phyloP scores from a whole-genome alignment of 2,113 vertebrate species.

The human (Homo sapiens) region GRCh38 chr20:10619501-10620000 shows the following conservation, averaged over 20 bases:
- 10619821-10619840: conserved; percentile 76
- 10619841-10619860: conserved; percentile 48
- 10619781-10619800: conserved; percentile 70
- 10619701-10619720: conserved; percentile 88
- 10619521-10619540: conserved; percentile 79
- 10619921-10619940: conserved; percentile 33
- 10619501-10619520: conserved; percentile 65
- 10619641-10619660: conserved; percentile 92
- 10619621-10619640: conserved; percentile 92
- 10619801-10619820: conserved; percentile 63
- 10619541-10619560: conserved; percentile 86
- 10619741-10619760: conserved; percentile 89
- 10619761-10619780: conserved; percentile 87
- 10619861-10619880: neutral
- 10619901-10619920: conserved; percentile 8
- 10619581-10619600: conserved; percentile 91
- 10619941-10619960: neutral
- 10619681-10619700: conserved; percentile 89
- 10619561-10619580: conserved; percentile 87
- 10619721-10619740: conserved; percentile 89
- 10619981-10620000: accelerated
- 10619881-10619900: conserved; percentile 13
- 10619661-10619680: conserved; percentile 92
- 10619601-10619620: conserved; percentile 91
- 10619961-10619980: neutral